Conservation (phyloP, 2,888 invertebrate genomes). For the Agrochola macilenta region DNA sequence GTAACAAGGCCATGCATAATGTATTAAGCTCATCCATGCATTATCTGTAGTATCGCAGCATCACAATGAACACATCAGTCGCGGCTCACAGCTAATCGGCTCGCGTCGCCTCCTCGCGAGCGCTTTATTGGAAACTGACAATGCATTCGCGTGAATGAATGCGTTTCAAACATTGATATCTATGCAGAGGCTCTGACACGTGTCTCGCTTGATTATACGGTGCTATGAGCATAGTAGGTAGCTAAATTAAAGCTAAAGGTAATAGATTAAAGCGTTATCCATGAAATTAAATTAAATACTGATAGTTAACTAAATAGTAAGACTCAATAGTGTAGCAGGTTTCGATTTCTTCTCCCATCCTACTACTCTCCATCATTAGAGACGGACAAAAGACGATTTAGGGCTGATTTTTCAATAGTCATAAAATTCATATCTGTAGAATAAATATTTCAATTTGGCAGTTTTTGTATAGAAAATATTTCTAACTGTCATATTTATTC, state of each 20-base stretch:
- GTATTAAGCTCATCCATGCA: conserved; percentile 9
- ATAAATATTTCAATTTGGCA: no score
- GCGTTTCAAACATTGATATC: conserved; percentile 19
- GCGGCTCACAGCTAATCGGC: conserved; percentile 45
- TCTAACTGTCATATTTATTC: no score
- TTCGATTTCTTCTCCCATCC: no score
- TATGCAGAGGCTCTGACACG: conserved; percentile 9
- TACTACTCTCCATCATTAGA: no score
- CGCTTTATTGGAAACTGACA: conserved; percentile 61
- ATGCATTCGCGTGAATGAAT: conserved; percentile 46
- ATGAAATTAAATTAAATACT: neutral
- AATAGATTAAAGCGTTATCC: neutral
- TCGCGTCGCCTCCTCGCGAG: conserved; percentile 34
- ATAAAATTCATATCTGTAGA: no score
- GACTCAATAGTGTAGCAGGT: no score
- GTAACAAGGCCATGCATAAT: neutral
- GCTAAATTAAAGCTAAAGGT: neutral
- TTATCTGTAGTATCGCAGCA: neutral
- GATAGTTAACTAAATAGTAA: neutral
- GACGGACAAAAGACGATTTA: no score
- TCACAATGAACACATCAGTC: conserved; percentile 29
- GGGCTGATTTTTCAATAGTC: no score
- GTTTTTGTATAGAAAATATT: no score
- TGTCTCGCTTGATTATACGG: conserved; percentile 20
- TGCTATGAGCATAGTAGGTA: neutral